A percentile compares a stretch with the other conserved stretches of the same genome.
Evolutionary conservation across 1,140 invertebrate species (phyloP).

Genomic region (Microvelia longipes): DNA sequence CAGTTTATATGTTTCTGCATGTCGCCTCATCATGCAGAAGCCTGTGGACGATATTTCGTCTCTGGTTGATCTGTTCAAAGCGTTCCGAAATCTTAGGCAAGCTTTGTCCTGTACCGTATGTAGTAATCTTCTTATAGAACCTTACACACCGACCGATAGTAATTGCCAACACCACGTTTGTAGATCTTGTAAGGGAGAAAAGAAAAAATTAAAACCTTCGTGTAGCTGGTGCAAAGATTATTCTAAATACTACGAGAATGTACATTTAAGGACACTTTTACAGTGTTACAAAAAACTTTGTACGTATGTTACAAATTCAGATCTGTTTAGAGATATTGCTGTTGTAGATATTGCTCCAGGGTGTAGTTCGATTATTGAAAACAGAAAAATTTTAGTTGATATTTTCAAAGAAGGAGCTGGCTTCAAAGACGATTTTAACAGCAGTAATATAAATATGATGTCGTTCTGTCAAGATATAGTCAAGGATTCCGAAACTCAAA

Average conservation of each 20-base stretch:
- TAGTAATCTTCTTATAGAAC: slow-evolving; percentile 62
- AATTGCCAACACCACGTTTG: slow-evolving; percentile 81
- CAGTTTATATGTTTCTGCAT: slow-evolving; percentile 67
- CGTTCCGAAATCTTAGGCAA: slow-evolving; percentile 68
- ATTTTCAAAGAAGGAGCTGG: slow-evolving; percentile 62
- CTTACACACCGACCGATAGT: slow-evolving; percentile 61
- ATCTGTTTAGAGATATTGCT: slow-evolving; percentile 45
- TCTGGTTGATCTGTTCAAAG: slow-evolving; percentile 63
- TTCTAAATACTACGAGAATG: slow-evolving; percentile 66
- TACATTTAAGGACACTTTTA: slow-evolving; percentile 57
- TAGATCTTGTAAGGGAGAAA: slow-evolving; percentile 58
- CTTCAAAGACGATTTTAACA: slow-evolving; percentile 60
- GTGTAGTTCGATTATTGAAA: slow-evolving; percentile 28
- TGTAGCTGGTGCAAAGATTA: slow-evolving; percentile 76
- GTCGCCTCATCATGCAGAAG: slow-evolving; percentile 57
- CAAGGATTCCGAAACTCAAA: not conserved
- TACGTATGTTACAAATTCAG: slow-evolving; percentile 54
- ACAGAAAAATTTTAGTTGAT: slow-evolving; percentile 33
- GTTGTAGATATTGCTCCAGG: slow-evolving; percentile 34
- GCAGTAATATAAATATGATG: slow-evolving; percentile 27
- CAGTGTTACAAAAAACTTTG: slow-evolving; percentile 81
- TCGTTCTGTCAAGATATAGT: not conserved
- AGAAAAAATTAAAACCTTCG: slow-evolving; percentile 65
- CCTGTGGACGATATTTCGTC: slow-evolving; percentile 48
- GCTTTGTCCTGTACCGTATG: slow-evolving; percentile 79